A percentile compares a stretch with the other conserved stretches of the same genome.
Conservation (phyloP, 2,113 vertebrate species). For the Motacilla tschutschensis region DNA sequence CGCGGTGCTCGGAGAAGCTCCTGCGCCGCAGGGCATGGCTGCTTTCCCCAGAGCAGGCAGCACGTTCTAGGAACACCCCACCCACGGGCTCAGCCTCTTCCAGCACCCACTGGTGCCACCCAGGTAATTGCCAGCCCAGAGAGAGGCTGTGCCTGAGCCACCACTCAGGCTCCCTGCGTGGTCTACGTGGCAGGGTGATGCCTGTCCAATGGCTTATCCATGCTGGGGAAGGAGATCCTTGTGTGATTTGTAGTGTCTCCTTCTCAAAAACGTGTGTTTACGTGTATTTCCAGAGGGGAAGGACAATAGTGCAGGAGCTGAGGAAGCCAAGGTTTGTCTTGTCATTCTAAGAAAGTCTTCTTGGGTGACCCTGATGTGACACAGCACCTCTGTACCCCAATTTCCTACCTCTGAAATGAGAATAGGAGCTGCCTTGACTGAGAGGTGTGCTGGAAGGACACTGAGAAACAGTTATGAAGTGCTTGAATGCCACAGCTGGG, state of each 20-base stretch:
- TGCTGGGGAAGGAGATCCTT: background rate
- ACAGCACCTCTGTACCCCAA: background rate
- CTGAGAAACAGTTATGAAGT: background rate
- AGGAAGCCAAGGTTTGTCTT: background rate
- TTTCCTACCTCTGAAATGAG: background rate
- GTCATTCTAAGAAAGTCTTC: background rate
- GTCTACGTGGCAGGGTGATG: background rate
- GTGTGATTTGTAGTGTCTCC: background rate
- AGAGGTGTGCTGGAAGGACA: background rate
- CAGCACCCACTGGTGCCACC: background rate
- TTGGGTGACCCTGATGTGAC: background rate
- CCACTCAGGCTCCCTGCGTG: background rate
- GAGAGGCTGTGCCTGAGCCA: background rate
- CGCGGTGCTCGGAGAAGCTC: background rate
- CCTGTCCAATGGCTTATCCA: background rate
- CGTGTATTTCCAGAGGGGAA: background rate
- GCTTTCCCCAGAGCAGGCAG: background rate
- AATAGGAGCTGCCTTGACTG: background rate
- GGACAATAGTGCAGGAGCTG: background rate
- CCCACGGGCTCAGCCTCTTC: background rate
- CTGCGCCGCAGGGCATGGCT: background rate
- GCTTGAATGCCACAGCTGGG: background rate
- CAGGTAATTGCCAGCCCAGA: background rate
- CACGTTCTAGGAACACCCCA: conserved; percentile 38
- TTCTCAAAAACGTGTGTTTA: background rate